Evolutionary conservation across 2,113 vertebrate genomes (phyloP).

Genomic region (Corvus cornix): DNA sequence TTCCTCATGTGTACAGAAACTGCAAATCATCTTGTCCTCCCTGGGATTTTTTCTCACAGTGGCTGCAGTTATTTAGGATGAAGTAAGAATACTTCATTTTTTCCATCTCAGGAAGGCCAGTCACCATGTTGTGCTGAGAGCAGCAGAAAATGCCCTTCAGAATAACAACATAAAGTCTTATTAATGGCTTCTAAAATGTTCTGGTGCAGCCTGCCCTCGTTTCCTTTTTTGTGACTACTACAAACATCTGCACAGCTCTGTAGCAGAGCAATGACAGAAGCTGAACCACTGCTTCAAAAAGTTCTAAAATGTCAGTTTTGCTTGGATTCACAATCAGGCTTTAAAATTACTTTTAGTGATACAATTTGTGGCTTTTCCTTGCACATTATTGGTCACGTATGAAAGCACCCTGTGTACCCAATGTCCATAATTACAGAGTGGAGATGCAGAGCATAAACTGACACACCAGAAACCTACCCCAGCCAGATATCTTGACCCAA

Average conservation of each 20-base stretch:
- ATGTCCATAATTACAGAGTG: not conserved
- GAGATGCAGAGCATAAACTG: not conserved
- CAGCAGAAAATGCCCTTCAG: conserved; percentile 52
- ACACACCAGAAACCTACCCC: not conserved
- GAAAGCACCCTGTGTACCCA: not conserved
- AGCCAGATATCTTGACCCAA: not conserved
- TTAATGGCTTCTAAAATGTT: conserved; percentile 28
- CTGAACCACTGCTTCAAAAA: not conserved
- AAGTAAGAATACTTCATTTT: conserved; percentile 5
- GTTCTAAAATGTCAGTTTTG: not conserved
- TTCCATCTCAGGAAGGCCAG: conserved; percentile 1
- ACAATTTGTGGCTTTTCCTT: not conserved
- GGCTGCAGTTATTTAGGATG: not conserved
- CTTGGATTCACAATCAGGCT: not conserved
- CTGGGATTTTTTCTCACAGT: not conserved
- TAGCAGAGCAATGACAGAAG: not conserved
- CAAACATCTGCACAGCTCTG: not conserved
- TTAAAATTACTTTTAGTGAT: not conserved
- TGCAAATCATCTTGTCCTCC: not conserved
- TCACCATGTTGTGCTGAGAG: conserved; percentile 32
- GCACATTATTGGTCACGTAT: not conserved
- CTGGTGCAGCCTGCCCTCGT: not conserved
- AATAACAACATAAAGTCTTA: conserved; percentile 24
- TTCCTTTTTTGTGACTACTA: conserved; percentile 8
- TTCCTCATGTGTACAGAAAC: not conserved